phyloP scores from a whole-genome alignment of 2,113 vertebrate species.

The Benthochromis sp. region DNA sequence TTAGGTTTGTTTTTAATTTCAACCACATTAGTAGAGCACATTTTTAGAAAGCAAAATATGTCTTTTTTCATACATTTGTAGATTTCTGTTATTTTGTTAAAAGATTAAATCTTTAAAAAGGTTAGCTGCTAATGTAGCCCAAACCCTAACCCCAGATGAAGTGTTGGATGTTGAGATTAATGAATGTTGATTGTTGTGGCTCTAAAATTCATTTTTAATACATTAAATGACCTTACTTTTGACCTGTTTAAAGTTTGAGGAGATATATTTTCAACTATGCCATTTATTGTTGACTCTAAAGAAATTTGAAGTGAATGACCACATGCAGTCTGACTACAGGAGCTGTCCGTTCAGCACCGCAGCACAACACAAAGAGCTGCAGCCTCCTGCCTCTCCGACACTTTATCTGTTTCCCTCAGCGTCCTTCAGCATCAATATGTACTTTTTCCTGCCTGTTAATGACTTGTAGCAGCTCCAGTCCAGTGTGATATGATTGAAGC shows the following conservation, averaged over 20 bases:
- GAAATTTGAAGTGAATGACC: neutral
- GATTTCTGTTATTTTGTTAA: neutral
- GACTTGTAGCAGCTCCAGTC: neutral
- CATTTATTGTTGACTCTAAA: neutral
- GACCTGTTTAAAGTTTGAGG: neutral
- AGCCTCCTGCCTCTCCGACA: neutral
- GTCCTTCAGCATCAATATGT: neutral
- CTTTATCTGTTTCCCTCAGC: neutral
- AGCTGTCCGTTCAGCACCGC: constrained; percentile 20
- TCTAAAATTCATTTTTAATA: neutral
- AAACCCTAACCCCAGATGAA: neutral
- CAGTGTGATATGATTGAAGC: neutral
- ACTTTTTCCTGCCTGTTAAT: neutral
- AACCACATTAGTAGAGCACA: neutral
- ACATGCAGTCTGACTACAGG: neutral
- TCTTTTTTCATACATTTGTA: neutral
- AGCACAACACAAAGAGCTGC: neutral
- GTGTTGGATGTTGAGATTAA: neutral
- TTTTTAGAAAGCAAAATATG: neutral
- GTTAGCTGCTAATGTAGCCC: neutral
- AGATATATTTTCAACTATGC: neutral
- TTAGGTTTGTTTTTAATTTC: neutral
- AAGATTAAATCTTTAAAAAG: neutral
- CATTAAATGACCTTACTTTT: neutral
- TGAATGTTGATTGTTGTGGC: neutral